Evolutionary conservation across 2,113 vertebrate genomes (phyloP).

Genomic region (Tor tambroides): DNA sequence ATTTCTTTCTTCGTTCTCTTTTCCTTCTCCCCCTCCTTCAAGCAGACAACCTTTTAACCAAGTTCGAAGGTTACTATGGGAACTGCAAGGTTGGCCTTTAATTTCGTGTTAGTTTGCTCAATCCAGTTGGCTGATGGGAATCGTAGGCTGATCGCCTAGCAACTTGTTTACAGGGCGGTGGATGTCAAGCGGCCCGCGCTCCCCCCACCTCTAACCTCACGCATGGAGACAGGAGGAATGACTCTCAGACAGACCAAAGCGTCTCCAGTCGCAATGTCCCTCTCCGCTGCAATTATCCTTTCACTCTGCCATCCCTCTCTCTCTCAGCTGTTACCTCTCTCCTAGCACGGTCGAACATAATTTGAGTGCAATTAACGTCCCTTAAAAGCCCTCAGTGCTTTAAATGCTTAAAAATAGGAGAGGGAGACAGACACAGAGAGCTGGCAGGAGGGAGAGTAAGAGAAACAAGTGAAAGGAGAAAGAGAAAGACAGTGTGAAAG

Average conservation of each 20-base stretch:
- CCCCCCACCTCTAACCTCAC: constrained; percentile 29
- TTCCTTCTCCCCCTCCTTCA: constrained; percentile 52
- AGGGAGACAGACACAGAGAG: constrained; percentile 61
- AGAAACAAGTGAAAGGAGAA: constrained; percentile 12
- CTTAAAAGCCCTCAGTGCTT: constrained; percentile 80
- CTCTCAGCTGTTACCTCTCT: constrained; percentile 70
- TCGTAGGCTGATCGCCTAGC: constrained; percentile 54
- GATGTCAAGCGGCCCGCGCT: not conserved
- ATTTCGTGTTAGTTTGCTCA: constrained; percentile 60
- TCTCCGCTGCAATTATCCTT: constrained; percentile 59
- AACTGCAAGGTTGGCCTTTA: constrained; percentile 65
- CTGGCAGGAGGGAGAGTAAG: constrained; percentile 32
- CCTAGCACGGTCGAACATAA: constrained; percentile 80
- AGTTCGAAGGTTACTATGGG: constrained; percentile 75
- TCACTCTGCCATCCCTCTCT: constrained; percentile 53
- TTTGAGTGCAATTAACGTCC: constrained; percentile 85
- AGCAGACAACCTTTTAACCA: constrained; percentile 71
- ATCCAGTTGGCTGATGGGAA: constrained; percentile 57
- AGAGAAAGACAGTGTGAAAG: constrained; percentile 51
- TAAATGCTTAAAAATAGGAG: constrained; percentile 79
- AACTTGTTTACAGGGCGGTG: constrained; percentile 48
- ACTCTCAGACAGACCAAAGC: constrained; percentile 38
- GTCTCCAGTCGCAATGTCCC: constrained; percentile 53
- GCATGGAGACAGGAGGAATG: constrained; percentile 37
- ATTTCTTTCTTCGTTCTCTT: constrained; percentile 37